Base-by-base conservation (phyloP, 2,113 vertebrate species). In the Coracopsis vasa region DNA sequence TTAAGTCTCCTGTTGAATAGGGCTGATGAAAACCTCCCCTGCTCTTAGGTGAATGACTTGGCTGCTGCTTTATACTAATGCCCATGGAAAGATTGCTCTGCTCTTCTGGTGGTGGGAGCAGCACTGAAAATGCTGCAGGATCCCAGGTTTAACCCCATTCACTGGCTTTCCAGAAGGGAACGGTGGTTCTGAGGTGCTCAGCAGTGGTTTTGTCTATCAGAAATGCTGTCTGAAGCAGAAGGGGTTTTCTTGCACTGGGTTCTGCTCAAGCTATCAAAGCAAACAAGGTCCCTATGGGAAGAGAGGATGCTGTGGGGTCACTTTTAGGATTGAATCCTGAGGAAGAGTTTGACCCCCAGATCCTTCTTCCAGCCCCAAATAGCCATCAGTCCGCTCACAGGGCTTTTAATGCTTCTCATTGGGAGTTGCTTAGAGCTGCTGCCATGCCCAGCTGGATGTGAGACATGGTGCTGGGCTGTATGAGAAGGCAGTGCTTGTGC, bases 1-100 rank as follows among this genome's bases (percentile, higher is more conserved):
- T 44, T 42, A n/a, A 61, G 56, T 42, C 74, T 18, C 29, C 47
- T 78, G 2, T 64, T 95, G 94, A 95, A 91, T 73, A 77, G 85
- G 28, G 39, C 35, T 92, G 94, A 93, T 93, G 88, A 92, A 95
- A 61, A 87, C 9, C 72, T 74, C 60, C 78, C 51, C 35, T 72
- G 10, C 71, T 74, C 78, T 66, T 9, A 18, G 41, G 53, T 71
- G 71, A 84, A 79, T 74, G 42, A 39, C 58, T 70, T 87, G 77
- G 65, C 61, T 3, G 18, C 64, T 67, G 51, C 16, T 29, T 85
- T 50, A 7, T 42, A 15, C n/a, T 62, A 16, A 72, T 6, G 35
- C 23, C 75, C 65, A 23, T 78, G 67, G 61, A 67, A 80, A 78
- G 67, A 35, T 80, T 88, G 74, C 80, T 93, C 44, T 82, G 61